A percentile compares a stretch with the other conserved stretches of the same genome.
Conservation (phyloP, 2,113 vertebrate species). For the Takifugu bimaculatus region DNA sequence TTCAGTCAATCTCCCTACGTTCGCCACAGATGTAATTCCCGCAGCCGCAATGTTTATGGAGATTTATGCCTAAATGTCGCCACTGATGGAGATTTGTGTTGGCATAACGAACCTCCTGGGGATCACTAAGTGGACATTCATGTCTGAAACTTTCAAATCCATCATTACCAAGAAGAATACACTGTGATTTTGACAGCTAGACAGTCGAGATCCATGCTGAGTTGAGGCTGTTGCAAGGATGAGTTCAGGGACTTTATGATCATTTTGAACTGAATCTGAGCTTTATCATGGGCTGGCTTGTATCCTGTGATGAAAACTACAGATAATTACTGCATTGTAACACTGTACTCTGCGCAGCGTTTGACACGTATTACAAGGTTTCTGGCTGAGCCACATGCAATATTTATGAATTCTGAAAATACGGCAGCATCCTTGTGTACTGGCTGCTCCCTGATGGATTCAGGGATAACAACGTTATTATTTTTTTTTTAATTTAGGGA, state of each 20-base stretch:
- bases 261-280: background rate
- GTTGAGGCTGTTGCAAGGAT: slow-evolving; percentile 25
- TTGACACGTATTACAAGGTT: slow-evolving; percentile 40
- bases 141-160: slow-evolving; percentile 39
- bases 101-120: slow-evolving; percentile 48
- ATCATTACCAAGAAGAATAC: slow-evolving; percentile 25
- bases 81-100: slow-evolving; percentile 47
- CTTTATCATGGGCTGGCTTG: slow-evolving; percentile 18
- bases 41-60: slow-evolving; percentile 39
- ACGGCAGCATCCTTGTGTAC: slow-evolving; percentile 3
- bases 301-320: background rate
- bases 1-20: slow-evolving; percentile 8
- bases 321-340: slow-evolving; percentile 22
- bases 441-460: slow-evolving; percentile 26
- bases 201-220: slow-evolving; percentile 5
- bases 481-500: slow-evolving; percentile 6
- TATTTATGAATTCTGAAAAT: slow-evolving; percentile 42
- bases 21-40: slow-evolving; percentile 23
- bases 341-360: background rate
- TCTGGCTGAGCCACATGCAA: slow-evolving; percentile 29
- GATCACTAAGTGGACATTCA: slow-evolving; percentile 48
- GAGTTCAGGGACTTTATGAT: slow-evolving; percentile 1
- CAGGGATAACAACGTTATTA: slow-evolving; percentile 7
- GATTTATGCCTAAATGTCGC: slow-evolving; percentile 51
- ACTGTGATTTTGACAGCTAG: background rate